Percentiles rank a stretch among this genome's conserved stretches.
Evolutionary conservation across 2,888 invertebrate species (phyloP).

Genomic region (Diaprepes abbreviatus): DNA sequence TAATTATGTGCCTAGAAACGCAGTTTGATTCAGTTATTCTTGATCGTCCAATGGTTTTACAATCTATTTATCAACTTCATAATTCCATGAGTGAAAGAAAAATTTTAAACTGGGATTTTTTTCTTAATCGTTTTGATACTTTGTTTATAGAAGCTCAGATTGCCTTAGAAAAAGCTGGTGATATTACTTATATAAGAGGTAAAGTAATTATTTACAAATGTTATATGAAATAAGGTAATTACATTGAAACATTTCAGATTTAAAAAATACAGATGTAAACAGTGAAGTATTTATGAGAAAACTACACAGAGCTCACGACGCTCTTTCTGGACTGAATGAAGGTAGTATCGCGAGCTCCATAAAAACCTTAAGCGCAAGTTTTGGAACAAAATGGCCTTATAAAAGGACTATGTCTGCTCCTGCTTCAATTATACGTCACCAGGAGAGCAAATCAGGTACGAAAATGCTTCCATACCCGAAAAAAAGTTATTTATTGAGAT

Average conservation of each 20-base stretch:
- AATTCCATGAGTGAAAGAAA: slow-evolving; percentile 91
- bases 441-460: slow-evolving; percentile 74
- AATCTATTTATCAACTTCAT: slow-evolving; percentile 94
- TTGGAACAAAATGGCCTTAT: slow-evolving; percentile 95
- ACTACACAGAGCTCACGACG: slow-evolving; percentile 90
- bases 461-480: too few relatives aligned
- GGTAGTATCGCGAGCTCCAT: slow-evolving; percentile 73
- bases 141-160: slow-evolving; percentile 97
- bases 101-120: slow-evolving; percentile 97
- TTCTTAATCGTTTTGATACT: slow-evolving; percentile 95
- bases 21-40: slow-evolving; percentile 98
- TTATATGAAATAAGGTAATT: neutral
- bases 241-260: slow-evolving; percentile 72
- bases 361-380: slow-evolving; percentile 88
- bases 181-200: slow-evolving; percentile 88
- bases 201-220: slow-evolving; percentile 51
- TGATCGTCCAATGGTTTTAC: slow-evolving; percentile 96
- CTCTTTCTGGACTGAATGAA: slow-evolving; percentile 79
- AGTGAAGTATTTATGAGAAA: slow-evolving; percentile 89
- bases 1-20: slow-evolving; percentile 94
- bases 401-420: slow-evolving; percentile 95
- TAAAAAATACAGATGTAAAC: slow-evolving; percentile 89
- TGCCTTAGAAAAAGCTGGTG: slow-evolving; percentile 86
- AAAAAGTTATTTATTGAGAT: too few relatives aligned
- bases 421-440: slow-evolving; percentile 83